Conservation (phyloP, 2,888 invertebrate genomes). For the Metacarcinus magister region DNA sequence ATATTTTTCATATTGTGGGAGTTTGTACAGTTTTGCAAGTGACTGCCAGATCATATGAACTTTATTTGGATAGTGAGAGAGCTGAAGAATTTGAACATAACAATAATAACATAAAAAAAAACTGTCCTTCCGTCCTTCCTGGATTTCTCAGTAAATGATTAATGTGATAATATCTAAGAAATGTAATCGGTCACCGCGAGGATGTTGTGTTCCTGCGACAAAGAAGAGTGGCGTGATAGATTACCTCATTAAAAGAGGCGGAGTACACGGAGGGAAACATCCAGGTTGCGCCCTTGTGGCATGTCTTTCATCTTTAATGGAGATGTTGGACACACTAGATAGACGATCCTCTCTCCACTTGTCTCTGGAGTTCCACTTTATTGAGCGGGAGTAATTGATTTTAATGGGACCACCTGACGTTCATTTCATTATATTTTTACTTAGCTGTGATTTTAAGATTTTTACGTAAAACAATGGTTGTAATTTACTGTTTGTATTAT, state of each 20-base stretch:
- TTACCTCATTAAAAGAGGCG: neutral
- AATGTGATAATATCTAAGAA: too few species aligned
- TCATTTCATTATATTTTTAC: neutral
- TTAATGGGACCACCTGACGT: neutral
- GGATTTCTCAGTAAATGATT: too few species aligned
- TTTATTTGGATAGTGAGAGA: too few species aligned
- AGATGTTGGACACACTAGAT: neutral
- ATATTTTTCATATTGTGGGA: too few species aligned
- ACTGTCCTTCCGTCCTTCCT: too few species aligned
- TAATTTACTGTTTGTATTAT: neutral
- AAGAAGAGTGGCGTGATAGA: neutral
- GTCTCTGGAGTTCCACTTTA: neutral
- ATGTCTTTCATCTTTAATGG: slow-evolving; percentile 12
- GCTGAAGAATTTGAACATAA: too few species aligned
- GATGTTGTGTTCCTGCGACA: neutral
- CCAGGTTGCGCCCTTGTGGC: neutral
- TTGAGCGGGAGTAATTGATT: neutral
- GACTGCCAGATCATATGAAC: too few species aligned
- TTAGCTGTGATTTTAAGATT: neutral
- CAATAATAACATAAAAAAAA: too few species aligned
- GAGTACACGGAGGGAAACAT: neutral
- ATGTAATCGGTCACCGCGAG: neutral
- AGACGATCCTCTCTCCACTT: neutral
- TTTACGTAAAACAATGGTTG: neutral
- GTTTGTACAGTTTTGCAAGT: too few species aligned